Evolutionary conservation across 1,140 invertebrate genomes (phyloP), one percentile per base, ranked within the genome.

Genomic region (Bicyclus anynana): DNA sequence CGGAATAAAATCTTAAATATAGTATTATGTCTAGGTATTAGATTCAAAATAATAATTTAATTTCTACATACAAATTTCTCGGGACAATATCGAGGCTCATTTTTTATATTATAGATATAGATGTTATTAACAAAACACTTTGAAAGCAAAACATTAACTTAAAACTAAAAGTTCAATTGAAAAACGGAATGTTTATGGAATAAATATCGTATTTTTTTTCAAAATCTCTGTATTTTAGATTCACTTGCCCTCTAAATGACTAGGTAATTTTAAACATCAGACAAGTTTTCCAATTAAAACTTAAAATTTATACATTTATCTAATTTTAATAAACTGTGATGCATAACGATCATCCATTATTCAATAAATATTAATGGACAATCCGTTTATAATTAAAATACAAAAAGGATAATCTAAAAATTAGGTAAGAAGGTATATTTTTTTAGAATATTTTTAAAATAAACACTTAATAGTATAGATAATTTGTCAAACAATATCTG

Each of bases 261-360:
- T 75, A 75, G 72, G 67, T 64, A 71, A 62, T 70, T 75, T 74
- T 61, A 56, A 60, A 56, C 51, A 68, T 58, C 69, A 50, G 59
- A 35, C 60, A 59, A 69, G 62, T 18, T 13, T 42, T 38, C 23
- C 17, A 21, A 57, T 49, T 42, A 44, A 14, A 47, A 47, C 44
- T 26, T 47, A 40, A 44, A 40, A 44, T 50, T 26, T 13, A 40
- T 48, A 50, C 16, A 20, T 21, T 17, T 44, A 5, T 20, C 1
- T 20, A 7, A 6, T 2, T 12, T 10, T n/a, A 20, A 20, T 33
- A 12, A 10, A 33, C 29, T 33, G 29, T 33, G 29, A 33, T 33
- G 29, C 4, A 12, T 33, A 33, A 3, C 2, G 29, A 33, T 12
- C 29, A 3, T 33, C 29, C 29, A 33, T 12, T 33, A 33, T 12